Percentiles rank a stretch among this genome's conserved stretches.
These are phyloP conservation scores for Saturnia pavonia DNA, from an alignment of 2,888 invertebrate genomes.

Conservation along the genomic window DNA sequence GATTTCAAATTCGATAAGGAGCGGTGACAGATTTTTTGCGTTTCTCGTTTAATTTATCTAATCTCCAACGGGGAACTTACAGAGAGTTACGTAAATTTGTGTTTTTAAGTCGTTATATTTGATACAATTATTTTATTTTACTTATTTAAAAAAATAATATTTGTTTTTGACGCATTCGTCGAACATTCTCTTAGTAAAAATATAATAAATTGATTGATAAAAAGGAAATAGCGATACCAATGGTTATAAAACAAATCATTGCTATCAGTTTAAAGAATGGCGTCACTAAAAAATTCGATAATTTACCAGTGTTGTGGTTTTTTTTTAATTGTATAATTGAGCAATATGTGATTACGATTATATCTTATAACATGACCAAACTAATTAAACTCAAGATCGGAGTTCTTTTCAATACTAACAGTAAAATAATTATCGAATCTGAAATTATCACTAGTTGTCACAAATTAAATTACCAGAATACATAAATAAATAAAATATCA, in stretches of 20 bases:
- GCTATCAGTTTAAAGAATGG: not conserved
- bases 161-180: not conserved
- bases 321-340: not conserved
- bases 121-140: not conserved
- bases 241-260: not conserved
- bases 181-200: not conserved
- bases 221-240: not conserved
- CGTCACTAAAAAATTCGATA: not conserved
- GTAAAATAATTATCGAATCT: too few relatives aligned
- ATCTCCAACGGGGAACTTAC: slow-evolving; percentile 13
- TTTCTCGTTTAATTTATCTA: slow-evolving; percentile 18
- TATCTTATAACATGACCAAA: too few relatives aligned
- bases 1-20: slow-evolving; percentile 27
- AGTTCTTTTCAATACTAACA: too few relatives aligned
- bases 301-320: not conserved
- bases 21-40: slow-evolving; percentile 24
- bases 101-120: not conserved
- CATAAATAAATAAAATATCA: too few relatives aligned
- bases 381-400: too few relatives aligned
- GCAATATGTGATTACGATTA: not conserved
- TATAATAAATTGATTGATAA: not conserved
- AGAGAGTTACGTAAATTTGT: slow-evolving; percentile 7
- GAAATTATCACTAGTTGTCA: too few relatives aligned
- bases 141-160: too few relatives aligned
- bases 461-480: too few relatives aligned